Evolutionary conservation across 2,113 vertebrate species (phyloP), one percentile per base, ranked within the genome.

Genomic region (Sarotherodon lohbergeri): DNA sequence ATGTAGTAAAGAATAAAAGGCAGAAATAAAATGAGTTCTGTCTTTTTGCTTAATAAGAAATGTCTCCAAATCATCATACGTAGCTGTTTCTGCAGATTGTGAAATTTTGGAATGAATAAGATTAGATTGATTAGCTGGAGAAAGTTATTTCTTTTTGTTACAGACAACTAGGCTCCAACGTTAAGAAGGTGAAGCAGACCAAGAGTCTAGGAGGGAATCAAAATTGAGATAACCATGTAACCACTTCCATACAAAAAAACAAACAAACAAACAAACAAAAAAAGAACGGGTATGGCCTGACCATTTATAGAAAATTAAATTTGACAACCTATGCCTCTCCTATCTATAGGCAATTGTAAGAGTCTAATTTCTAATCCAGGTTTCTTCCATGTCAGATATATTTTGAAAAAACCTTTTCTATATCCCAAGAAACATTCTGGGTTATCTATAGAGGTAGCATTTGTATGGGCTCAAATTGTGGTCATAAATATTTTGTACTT

Each of bases 31-130:
- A 61, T 32, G 14, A 61, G 0, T 61, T 59, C 7, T 61, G 8
- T 61, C 57, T 17, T 61, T 59, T 61, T 17, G 57, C 5, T 59
- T 59, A 2, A 59, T 29, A 55, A 5, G 56, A 59, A 59, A 59
- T 0, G 56, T 59, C 14, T 29, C 56, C 27, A 59, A 17, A 59
- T 17, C 56, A 5, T 59, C 56, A 59, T 59, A 59, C 0, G 1
- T 16, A 59, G 13, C 56, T 17, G 13, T 59, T 59, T 59, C 56
- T 59, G 27, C 13, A 59, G 24, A 5, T 9, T 59, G 56, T 59
- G 56, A 9, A 59, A 59, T 29, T 59, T 29, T 9, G 4, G 27
- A 59, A 59, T 5, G 1, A 59, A 16, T 13, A 59, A 3, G 0
- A 59, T 59, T 59, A 57, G 55, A 29, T 13, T 56, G 55, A 56